A percentile compares a stretch with the other conserved stretches of the same genome.
These are phyloP conservation scores for Haemorhous mexicanus DNA, from an alignment of 2,113 vertebrate species.

Conservation along the genomic window DNA sequence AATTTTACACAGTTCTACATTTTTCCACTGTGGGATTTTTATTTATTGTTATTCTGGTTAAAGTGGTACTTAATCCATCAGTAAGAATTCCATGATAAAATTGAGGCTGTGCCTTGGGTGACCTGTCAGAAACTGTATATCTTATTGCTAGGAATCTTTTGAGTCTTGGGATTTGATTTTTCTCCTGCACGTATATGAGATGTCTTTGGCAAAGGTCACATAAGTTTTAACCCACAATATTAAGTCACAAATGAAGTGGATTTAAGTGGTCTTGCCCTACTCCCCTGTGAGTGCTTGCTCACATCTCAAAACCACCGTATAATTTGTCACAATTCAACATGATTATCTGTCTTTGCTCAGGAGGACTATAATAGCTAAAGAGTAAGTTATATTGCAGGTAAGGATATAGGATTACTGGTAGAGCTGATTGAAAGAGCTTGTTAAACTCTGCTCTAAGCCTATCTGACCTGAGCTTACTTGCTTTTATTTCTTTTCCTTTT, in stretches of 20 bases:
- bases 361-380: constrained; percentile 27
- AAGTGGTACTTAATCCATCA: constrained; percentile 43
- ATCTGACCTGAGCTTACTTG: background rate
- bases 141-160: constrained; percentile 27
- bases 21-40: constrained; percentile 16
- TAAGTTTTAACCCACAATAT: constrained; percentile 42
- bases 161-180: constrained; percentile 28
- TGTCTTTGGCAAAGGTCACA: constrained; percentile 48
- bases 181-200: background rate
- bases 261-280: constrained; percentile 30
- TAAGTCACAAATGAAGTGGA: constrained; percentile 53
- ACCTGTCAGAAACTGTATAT: constrained; percentile 38
- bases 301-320: constrained; percentile 45
- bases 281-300: constrained; percentile 44
- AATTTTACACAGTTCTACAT: background rate
- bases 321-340: constrained; percentile 32
- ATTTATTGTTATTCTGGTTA: constrained; percentile 45
- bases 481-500: background rate
- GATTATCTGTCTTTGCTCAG: constrained; percentile 39
- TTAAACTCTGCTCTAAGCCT: background rate
- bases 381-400: constrained; percentile 7
- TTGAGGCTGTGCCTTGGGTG: constrained; percentile 21
- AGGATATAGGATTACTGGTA: constrained; percentile 24
- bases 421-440: constrained; percentile 8
- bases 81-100: constrained; percentile 35